phyloP scores from a whole-genome alignment of 2,113 vertebrate species.

The Oreochromis spilurus region DNA sequence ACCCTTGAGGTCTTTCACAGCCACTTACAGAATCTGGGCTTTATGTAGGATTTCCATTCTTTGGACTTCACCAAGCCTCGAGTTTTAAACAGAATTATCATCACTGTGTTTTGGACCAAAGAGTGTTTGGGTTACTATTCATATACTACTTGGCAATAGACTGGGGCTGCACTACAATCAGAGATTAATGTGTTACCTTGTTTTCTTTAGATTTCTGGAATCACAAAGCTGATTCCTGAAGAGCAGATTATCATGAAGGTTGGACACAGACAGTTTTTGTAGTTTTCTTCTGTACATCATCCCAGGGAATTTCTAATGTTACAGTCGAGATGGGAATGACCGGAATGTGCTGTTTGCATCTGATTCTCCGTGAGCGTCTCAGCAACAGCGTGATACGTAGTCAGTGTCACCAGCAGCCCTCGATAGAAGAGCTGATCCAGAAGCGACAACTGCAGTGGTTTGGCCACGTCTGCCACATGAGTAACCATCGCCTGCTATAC shows the following conservation, averaged over 20 bases:
- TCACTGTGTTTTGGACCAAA: neutral
- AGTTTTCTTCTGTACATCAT: neutral
- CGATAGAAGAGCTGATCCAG: neutral
- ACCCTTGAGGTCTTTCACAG: neutral
- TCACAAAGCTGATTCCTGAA: neutral
- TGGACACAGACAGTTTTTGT: neutral
- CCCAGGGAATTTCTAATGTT: neutral
- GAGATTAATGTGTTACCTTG: neutral
- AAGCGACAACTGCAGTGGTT: neutral
- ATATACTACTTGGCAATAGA: neutral
- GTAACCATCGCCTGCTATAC: neutral
- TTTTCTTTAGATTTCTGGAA: neutral
- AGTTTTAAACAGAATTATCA: neutral
- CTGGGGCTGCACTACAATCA: neutral
- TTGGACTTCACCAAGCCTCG: neutral
- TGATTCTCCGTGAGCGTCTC: neutral
- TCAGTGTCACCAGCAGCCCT: neutral
- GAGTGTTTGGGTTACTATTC: neutral
- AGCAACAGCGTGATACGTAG: rapidly evolving
- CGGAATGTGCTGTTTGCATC: neutral
- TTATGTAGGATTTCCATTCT: neutral
- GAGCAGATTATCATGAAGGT: neutral
- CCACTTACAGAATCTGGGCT: neutral
- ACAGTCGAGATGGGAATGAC: neutral
- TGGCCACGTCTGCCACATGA: neutral